Evolutionary conservation across 2,113 vertebrate species (phyloP).

Genomic region (Verasper variegatus): DNA sequence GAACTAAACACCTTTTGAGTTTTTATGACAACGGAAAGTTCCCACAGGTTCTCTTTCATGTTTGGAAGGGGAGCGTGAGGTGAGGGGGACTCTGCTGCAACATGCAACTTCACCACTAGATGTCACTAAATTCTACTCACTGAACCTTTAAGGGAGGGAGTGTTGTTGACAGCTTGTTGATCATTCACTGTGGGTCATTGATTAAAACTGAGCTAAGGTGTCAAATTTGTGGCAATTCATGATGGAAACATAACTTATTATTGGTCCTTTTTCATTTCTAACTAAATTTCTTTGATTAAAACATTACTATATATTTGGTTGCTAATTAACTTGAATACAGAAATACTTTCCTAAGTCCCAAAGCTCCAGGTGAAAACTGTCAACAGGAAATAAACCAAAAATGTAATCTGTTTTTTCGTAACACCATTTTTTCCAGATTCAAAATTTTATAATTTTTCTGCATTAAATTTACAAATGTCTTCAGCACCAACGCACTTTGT

Average conservation of each 20-base stretch:
- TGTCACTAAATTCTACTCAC: too few species aligned
- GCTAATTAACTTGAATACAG: not conserved
- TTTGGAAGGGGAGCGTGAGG: too few species aligned
- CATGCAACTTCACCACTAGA: too few species aligned
- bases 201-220: slow-evolving; percentile 29
- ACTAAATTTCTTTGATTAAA: too few species aligned
- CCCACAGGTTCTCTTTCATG: too few species aligned
- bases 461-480: not conserved
- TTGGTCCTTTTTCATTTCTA: not conserved
- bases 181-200: slow-evolving; percentile 19
- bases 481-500: not conserved
- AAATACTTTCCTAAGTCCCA: not conserved
- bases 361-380: not conserved
- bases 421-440: not conserved
- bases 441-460: not conserved
- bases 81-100: too few species aligned
- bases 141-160: slow-evolving; percentile 26
- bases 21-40: too few species aligned
- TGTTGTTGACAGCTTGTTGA: slow-evolving; percentile 13
- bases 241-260: slow-evolving; percentile 1
- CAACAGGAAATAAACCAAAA: slow-evolving; percentile 23
- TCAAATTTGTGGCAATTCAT: slow-evolving; percentile 2
- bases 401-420: slow-evolving; percentile 9
- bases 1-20: too few species aligned
- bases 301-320: not conserved